These are phyloP conservation scores for Eulithis testata DNA, from an alignment of 2,888 invertebrate species.

Conservation along the genomic window DNA sequence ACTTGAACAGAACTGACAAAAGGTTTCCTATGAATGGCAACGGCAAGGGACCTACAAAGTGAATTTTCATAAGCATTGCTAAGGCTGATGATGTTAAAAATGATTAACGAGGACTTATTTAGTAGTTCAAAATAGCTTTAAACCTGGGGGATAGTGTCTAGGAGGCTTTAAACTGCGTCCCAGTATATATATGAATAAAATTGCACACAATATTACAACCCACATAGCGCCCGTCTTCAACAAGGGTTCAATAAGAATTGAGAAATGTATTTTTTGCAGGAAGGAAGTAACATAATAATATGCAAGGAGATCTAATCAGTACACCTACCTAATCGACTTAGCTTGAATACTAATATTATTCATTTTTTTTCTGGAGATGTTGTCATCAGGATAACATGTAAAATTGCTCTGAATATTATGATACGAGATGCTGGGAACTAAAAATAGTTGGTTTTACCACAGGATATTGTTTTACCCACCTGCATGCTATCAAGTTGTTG, in stretches of 20 bases:
- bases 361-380: conserved; percentile 26
- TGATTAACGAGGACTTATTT: neutral
- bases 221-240: conserved; percentile 46
- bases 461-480: too few species aligned
- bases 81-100: neutral
- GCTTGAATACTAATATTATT: conserved; percentile 37
- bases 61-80: neutral
- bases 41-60: conserved; percentile 65
- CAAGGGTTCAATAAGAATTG: conserved; percentile 31
- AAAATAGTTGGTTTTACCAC: too few species aligned
- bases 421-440: too few species aligned
- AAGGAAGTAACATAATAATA: conserved; percentile 26
- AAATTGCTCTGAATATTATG: too few species aligned
- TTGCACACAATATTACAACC: conserved; percentile 41
- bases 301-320: conserved; percentile 39
- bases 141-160: conserved; percentile 56
- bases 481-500: too few species aligned
- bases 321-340: conserved; percentile 6
- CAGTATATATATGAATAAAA: conserved; percentile 43
- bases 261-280: conserved; percentile 30
- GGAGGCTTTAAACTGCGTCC: conserved; percentile 39
- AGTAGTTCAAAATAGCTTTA: neutral
- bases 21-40: conserved; percentile 73
- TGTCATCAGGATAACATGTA: conserved; percentile 4
- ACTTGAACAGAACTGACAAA: conserved; percentile 60